Percentiles rank a stretch among this genome's conserved stretches.
phyloP scores from a whole-genome alignment of 2,113 vertebrate species.

The Phyllostomus hastatus region DNA sequence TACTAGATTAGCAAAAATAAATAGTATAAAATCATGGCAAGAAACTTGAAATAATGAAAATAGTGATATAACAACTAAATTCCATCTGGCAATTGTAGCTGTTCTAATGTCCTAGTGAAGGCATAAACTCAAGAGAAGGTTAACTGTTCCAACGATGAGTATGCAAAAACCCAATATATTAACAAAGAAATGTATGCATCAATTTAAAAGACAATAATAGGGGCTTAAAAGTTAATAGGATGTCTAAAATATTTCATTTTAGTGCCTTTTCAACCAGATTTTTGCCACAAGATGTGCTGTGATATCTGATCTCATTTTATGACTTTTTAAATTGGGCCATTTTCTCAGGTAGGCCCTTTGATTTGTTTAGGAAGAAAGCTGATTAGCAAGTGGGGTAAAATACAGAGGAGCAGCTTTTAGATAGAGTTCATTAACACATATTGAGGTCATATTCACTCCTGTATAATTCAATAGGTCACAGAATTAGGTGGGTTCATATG shows the following conservation, averaged over 20 bases:
- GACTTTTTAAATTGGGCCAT: background rate
- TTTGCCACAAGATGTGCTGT: background rate
- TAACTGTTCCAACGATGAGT: background rate
- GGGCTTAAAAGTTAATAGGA: background rate
- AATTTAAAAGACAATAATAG: background rate
- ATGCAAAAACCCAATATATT: background rate
- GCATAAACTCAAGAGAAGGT: background rate
- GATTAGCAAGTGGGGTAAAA: background rate
- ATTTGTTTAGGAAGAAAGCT: background rate
- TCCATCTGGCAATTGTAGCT: background rate
- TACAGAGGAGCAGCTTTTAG: background rate
- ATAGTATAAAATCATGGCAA: constrained; percentile 40
- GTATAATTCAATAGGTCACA: background rate
- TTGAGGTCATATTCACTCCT: background rate
- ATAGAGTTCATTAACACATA: background rate
- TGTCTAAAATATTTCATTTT: background rate
- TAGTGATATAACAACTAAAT: constrained; percentile 27
- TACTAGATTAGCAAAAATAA: constrained; percentile 50
- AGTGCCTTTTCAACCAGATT: background rate
- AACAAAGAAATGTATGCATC: background rate
- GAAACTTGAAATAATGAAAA: constrained; percentile 40
- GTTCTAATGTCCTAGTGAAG: background rate
- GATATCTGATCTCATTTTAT: background rate
- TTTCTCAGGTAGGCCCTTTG: background rate
- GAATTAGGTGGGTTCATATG: background rate